Base-by-base conservation (phyloP, 2,113 vertebrate species). In the Mohoua ochrocephala region DNA sequence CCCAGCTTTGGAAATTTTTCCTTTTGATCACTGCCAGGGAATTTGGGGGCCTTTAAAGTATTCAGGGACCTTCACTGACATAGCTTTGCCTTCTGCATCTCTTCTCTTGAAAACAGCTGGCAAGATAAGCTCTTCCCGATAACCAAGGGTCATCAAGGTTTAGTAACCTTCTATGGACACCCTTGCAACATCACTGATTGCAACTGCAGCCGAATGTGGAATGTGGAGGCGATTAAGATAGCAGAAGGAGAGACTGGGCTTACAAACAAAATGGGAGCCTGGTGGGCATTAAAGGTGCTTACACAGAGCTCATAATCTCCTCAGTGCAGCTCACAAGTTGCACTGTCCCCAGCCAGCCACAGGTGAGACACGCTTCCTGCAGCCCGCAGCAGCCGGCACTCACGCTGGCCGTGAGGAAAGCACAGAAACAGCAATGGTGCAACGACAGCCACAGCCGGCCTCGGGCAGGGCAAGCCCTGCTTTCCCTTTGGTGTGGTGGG, bases 151-250 rank as follows among this genome's bases (percentile, higher is more conserved):
- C 68, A 65, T 20, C 1, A 13, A 68, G 37, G 69, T 89, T 94
- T 88, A 81, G 49, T n/a, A 47, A 78, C 77, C 87, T 87, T 91
- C 80, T 84, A 4, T 15, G 33, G 60, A 70, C 16, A 65, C 9
- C 33, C 64, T 95, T 96, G 84, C 77, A 1, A 97, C 91, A 95
- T 45, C 81, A n/a, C 49, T 19, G 68, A 59, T 94, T 71, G 65
- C 60, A 87, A 17, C 52, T 78, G 18, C 73, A 81, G 41, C 73
- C 23, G 15, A 67, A 59, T 7, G 52, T 49, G 53, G 60, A 71
- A 73, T 79, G 89, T 56, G 49, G n/a, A 79, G 84, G 57, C 67
- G 84, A 64, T 87, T 87, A 75, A 95, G 77, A 91, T 49, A 91
- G 52, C 44, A 87, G 53, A 50, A 83, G 22, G 41, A 80, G 80